Percentiles rank a stretch among this genome's conserved stretches.
Conservation (phyloP, 2,797 vertebrate genomes). For the Sebastes matsubarae region DNA sequence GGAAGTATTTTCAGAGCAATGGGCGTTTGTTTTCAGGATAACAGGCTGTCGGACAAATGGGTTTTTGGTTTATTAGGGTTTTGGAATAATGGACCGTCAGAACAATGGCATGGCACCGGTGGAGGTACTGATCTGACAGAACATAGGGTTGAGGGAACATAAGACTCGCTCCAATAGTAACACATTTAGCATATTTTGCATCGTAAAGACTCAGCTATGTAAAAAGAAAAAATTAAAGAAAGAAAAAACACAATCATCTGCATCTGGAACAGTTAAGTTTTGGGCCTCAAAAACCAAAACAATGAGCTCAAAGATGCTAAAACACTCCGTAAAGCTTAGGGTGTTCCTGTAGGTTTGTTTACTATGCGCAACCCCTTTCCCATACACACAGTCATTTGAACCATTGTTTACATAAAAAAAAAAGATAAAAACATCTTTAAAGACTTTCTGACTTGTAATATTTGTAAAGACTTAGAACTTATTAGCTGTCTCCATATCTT, state of each 20-base stretch:
- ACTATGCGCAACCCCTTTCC: too few species aligned
- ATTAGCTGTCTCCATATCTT: neutral
- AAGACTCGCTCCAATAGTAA: neutral
- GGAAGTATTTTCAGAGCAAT: too few species aligned
- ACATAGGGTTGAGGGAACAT: too few species aligned
- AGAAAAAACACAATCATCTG: neutral
- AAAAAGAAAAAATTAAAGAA: neutral
- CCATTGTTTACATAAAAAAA: neutral
- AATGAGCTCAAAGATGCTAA: too few species aligned
- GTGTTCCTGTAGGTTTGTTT: too few species aligned
- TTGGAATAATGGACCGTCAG: too few species aligned
- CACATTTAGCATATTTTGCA: neutral
- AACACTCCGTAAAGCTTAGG: too few species aligned
- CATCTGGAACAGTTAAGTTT: neutral
- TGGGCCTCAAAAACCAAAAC: neutral
- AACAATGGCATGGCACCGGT: too few species aligned
- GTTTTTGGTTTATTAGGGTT: too few species aligned
- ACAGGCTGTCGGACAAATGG: too few species aligned
- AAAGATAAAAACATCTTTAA: neutral
- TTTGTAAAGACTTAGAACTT: neutral
- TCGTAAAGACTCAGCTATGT: neutral
- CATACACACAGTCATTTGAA: neutral
- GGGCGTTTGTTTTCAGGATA: too few species aligned
- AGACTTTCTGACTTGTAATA: neutral
- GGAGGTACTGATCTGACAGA: too few species aligned